Evolutionary conservation across 2,888 invertebrate species (phyloP).

Genomic region (Merodon equestris): DNA sequence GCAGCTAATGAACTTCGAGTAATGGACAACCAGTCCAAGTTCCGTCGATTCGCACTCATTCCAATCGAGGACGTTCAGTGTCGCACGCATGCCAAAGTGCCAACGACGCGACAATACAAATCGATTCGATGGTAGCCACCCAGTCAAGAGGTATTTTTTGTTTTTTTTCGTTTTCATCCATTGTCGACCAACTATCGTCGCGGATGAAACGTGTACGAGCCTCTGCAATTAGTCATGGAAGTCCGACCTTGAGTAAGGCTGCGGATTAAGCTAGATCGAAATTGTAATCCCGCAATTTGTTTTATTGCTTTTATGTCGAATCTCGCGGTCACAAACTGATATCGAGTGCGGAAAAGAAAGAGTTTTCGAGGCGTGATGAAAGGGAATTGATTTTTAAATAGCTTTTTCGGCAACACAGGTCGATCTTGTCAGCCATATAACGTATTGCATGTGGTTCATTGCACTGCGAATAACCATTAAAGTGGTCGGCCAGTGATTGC

Average conservation of each 20-base stretch:
- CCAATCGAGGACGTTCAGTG: conserved; percentile 59
- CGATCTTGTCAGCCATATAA: neutral
- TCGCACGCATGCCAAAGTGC: conserved; percentile 31
- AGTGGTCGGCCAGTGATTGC: conserved; percentile 4
- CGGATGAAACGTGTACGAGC: no score
- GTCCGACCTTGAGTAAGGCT: conserved; percentile 26
- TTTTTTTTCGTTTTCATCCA: conserved; percentile 5
- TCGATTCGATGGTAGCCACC: conserved; percentile 39
- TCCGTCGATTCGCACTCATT: conserved; percentile 13
- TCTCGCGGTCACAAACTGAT: neutral
- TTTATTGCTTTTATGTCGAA: neutral
- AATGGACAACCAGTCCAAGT: conserved; percentile 31
- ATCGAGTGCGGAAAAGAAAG: conserved; percentile 5
- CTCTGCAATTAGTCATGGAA: conserved; percentile 29
- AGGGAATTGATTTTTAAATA: conserved; percentile 55
- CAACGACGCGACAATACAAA: conserved; percentile 4
- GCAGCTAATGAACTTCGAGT: conserved; percentile 51
- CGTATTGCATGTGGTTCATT: conserved; percentile 7
- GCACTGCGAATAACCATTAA: conserved; percentile 1
- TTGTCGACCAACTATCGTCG: neutral
- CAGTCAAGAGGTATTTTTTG: conserved; percentile 61
- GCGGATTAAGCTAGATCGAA: conserved; percentile 10
- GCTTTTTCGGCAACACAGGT: conserved; percentile 17
- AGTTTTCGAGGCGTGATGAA: conserved; percentile 8
- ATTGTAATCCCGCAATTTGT: no score